Conservation (phyloP, 2,797 vertebrate genomes). For the Enteromius fasciolatus region DNA sequence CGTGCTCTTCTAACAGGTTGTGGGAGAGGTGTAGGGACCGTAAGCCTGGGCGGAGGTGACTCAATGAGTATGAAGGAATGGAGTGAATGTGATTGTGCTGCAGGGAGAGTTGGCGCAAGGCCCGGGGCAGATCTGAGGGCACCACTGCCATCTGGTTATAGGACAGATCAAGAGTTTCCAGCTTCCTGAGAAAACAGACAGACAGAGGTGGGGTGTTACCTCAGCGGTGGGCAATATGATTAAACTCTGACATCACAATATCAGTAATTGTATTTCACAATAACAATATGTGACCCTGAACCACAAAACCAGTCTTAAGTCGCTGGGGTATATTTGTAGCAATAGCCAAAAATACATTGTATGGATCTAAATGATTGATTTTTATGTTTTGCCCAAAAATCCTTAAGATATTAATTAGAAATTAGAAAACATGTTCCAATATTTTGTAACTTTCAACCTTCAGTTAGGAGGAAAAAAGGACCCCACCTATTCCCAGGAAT, state of each 20-base stretch:
- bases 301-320: too few species aligned
- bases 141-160: conserved; percentile 75
- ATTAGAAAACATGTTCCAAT: too few species aligned
- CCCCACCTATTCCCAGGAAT: background rate
- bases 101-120: conserved; percentile 72
- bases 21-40: conserved; percentile 78
- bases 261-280: background rate
- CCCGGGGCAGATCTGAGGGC: conserved; percentile 75
- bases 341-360: too few species aligned
- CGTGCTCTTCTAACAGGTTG: conserved; percentile 70
- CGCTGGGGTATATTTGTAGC: too few species aligned
- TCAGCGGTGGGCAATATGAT: background rate
- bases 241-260: background rate
- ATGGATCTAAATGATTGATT: too few species aligned
- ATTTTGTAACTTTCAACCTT: too few species aligned
- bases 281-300: background rate
- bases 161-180: conserved; percentile 80
- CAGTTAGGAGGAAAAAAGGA: too few species aligned
- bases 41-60: conserved; percentile 78
- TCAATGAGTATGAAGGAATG: conserved; percentile 74
- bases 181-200: conserved; percentile 67
- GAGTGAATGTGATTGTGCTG: conserved; percentile 77
- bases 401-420: too few species aligned
- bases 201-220: background rate
- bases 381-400: too few species aligned